phyloP scores from a whole-genome alignment of 2,797 vertebrate genomes.

The Myotis myotis region DNA sequence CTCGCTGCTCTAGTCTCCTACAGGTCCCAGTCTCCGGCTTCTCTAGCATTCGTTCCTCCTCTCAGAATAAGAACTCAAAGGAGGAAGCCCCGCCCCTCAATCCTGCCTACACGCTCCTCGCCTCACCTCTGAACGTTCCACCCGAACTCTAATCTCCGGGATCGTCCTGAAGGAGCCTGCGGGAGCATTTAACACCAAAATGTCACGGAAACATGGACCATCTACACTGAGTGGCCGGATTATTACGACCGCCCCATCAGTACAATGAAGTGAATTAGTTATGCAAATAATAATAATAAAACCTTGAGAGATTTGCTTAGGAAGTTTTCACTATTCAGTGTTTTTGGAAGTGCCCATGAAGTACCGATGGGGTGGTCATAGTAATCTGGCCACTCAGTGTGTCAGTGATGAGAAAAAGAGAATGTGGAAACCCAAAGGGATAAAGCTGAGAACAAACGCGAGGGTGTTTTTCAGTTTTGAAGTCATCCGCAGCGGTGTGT shows the following conservation, averaged over 20 bases:
- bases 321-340: too few species aligned
- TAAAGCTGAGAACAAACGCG: not conserved
- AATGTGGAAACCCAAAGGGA: not conserved
- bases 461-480: not conserved
- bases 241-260: too few species aligned
- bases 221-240: not conserved
- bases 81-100: not conserved
- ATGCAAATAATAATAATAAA: too few species aligned
- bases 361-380: too few species aligned
- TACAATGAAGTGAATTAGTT: too few species aligned
- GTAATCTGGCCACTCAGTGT: too few species aligned
- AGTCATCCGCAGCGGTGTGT: not conserved
- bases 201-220: not conserved
- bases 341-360: too few species aligned
- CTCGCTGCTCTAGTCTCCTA: not conserved
- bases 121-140: not conserved
- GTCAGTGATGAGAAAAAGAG: conserved; percentile 19
- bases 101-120: not conserved
- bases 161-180: not conserved
- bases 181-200: not conserved
- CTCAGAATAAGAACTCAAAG: not conserved
- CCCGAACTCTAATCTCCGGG: not conserved
- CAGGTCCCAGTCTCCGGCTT: not conserved
- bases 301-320: too few species aligned
- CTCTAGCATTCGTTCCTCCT: not conserved